Evolutionary conservation across 2,888 invertebrate genomes (phyloP).

Genomic region (Druceiella hillmani): DNA sequence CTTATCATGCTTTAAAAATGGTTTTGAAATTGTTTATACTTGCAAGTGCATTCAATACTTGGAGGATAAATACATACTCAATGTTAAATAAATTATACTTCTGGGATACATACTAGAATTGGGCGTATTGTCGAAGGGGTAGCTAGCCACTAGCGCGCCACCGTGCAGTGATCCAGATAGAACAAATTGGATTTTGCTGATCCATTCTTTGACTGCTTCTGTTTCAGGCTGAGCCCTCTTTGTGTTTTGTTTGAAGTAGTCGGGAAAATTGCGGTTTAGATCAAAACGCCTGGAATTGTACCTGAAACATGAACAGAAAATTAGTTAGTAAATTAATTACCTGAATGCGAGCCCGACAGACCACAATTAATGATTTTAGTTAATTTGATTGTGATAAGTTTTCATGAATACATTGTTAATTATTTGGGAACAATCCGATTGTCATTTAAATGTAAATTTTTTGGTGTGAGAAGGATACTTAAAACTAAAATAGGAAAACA

Average conservation of each 20-base stretch:
- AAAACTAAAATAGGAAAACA: not conserved
- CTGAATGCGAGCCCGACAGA: too few species aligned
- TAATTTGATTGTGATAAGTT: too few species aligned
- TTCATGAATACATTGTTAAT: too few species aligned
- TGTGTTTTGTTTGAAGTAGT: constrained; percentile 85
- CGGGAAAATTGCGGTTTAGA: constrained; percentile 94
- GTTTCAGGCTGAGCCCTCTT: constrained; percentile 92
- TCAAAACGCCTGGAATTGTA: constrained; percentile 87
- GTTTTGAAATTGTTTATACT: too few species aligned
- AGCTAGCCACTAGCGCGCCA: constrained; percentile 92
- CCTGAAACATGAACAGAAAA: constrained; percentile 46
- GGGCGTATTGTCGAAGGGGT: constrained; percentile 94
- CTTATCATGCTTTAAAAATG: too few species aligned
- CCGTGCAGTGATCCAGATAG: constrained; percentile 93
- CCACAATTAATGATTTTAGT: too few species aligned
- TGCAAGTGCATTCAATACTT: too few species aligned
- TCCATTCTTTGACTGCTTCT: constrained; percentile 90
- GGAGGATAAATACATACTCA: not conserved
- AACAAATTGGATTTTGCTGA: constrained; percentile 88
- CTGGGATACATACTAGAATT: constrained; percentile 80
- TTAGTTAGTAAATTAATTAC: too few species aligned
- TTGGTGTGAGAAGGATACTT: not conserved
- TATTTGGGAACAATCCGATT: too few species aligned
- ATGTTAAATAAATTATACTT: not conserved
- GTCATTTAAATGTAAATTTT: too few species aligned